Conservation (phyloP, 2,797 vertebrate species). For the Malurus splendens region DNA sequence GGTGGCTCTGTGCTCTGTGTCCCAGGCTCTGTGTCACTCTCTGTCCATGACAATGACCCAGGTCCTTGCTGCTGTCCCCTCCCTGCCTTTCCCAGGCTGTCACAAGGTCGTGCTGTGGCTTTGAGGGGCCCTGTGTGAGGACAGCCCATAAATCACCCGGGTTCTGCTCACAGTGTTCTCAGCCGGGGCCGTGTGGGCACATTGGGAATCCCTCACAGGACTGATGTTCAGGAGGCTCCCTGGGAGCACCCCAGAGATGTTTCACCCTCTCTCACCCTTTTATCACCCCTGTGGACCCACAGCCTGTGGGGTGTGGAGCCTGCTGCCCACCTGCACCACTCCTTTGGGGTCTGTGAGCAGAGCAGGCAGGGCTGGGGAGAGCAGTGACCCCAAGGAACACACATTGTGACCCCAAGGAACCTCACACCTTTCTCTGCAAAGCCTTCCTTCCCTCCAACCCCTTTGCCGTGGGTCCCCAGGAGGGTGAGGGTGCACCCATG, state of each 20-base stretch:
- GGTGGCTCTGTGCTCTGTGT: not conserved
- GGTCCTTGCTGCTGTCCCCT: not conserved
- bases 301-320: not conserved
- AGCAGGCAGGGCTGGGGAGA: not conserved
- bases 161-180: rapidly evolving
- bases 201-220: rapidly evolving
- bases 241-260: not conserved
- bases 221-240: not conserved
- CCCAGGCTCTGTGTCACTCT: not conserved
- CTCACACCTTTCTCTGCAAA: not conserved
- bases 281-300: not conserved
- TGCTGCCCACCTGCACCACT: not conserved
- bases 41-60: not conserved
- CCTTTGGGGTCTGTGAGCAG: not conserved
- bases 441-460: not conserved
- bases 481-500: rapidly evolving
- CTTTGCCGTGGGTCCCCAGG: rapidly evolving
- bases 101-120: rapidly evolving
- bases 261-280: not conserved
- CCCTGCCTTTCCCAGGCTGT: not conserved
- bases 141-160: rapidly evolving
- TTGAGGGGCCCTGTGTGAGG: not conserved
- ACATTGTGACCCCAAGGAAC: not conserved
- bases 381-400: not conserved
- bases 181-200: not conserved